These are phyloP conservation scores for Sebastes hopkinsi DNA, from an alignment of 2,797 vertebrate genomes.

Conservation along the genomic window DNA sequence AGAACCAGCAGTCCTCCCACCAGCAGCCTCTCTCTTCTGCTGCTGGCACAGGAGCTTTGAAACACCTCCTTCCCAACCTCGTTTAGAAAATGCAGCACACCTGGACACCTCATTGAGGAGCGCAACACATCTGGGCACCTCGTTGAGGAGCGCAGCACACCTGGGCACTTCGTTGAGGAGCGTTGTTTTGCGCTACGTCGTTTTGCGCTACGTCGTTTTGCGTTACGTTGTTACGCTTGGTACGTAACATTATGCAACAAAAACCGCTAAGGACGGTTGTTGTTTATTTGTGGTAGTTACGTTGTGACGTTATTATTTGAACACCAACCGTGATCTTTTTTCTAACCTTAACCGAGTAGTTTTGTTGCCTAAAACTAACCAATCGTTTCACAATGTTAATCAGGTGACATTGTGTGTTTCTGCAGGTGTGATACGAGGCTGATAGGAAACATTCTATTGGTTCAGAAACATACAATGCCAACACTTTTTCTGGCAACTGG, in stretches of 20 bases:
- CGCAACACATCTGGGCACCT: too few species aligned
- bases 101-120: too few species aligned
- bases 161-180: too few species aligned
- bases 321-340: neutral
- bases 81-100: too few species aligned
- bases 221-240: neutral
- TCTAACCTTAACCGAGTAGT: neutral
- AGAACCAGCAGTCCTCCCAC: too few species aligned
- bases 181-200: too few species aligned
- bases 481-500: too few species aligned
- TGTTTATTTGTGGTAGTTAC: neutral
- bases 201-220: too few species aligned
- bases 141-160: too few species aligned
- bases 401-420: neutral
- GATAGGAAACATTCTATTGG: neutral
- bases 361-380: neutral
- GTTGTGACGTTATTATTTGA: neutral
- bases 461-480: neutral
- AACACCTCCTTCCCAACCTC: too few species aligned
- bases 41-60: too few species aligned
- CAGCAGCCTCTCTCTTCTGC: too few species aligned
- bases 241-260: neutral
- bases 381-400: neutral
- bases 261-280: neutral
- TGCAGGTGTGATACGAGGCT: neutral